phyloP scores from a whole-genome alignment of 2,888 invertebrate species.

The Trachelus tabidus region DNA sequence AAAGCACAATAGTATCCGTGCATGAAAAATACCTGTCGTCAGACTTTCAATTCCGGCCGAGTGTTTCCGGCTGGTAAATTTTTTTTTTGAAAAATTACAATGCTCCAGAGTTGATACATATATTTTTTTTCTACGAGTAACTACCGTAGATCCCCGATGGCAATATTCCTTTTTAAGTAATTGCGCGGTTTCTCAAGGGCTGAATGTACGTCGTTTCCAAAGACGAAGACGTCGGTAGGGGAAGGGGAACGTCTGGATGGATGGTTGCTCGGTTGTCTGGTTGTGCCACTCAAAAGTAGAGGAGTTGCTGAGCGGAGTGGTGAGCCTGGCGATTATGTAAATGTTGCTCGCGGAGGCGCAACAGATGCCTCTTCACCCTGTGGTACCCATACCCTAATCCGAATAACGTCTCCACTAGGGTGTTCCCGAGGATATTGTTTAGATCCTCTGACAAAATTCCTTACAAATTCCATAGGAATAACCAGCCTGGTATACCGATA shows the following conservation, averaged over 20 bases:
- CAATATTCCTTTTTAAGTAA: background rate
- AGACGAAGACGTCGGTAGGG: background rate
- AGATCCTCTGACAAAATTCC: conserved; percentile 50
- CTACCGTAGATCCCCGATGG: background rate
- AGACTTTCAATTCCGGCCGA: background rate
- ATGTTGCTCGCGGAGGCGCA: conserved; percentile 63
- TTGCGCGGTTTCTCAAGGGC: background rate
- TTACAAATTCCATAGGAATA: conserved; percentile 41
- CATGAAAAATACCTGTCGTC: background rate
- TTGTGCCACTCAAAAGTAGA: background rate
- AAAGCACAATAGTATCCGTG: background rate
- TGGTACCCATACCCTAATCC: conserved; percentile 46
- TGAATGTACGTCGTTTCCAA: background rate
- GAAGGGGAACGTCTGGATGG: background rate
- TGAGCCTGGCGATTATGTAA: conserved; percentile 58
- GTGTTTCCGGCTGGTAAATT: background rate
- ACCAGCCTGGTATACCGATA: background rate
- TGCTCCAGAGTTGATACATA: background rate
- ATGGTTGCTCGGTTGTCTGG: conserved; percentile 1
- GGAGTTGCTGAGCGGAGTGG: conserved; percentile 6
- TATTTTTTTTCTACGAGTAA: background rate
- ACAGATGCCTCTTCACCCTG: conserved; percentile 55
- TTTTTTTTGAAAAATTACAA: background rate
- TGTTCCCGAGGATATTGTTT: conserved; percentile 48
- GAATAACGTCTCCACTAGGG: conserved; percentile 48